Evolutionary conservation across 1,140 invertebrate species (phyloP), one percentile per base, ranked within the genome.

Genomic region (Pectinophora gossypiella): DNA sequence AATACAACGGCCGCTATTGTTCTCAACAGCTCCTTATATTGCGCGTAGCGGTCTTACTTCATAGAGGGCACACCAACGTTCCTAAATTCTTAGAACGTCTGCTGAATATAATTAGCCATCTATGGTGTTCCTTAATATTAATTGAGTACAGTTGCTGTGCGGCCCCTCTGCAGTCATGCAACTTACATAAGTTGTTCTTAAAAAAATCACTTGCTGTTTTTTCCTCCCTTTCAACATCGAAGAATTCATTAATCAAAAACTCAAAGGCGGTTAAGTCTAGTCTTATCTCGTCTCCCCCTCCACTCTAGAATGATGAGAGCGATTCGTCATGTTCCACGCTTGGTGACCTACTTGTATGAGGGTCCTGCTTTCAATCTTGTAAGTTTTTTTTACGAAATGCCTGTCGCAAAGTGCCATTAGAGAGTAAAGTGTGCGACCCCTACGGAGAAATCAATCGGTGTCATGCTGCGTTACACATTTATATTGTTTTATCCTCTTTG

Each of bases 11-110:
- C 15, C 47, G 47, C 81, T 64, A 85, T 82, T 85, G 78, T 82
- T 81, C 48, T 48, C 46, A 59, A 56, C 48, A 58, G 61, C 66
- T 76, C 76, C 76, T 72, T 82, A 82, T 82, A 80, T 72, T 74
- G 73, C 72, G 48, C 49, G 58, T 77, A 81, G 77, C 78, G 78
- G 78, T 72, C 35, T 54, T 53, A 72, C 75, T 76, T 80, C 71
- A 76, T 72, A 76, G 63, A 62, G 63, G 59, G 55, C 61, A 54
- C 48, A 56, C 56, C 44, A 64, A 5, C 16, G 27, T 58, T 68
- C 63, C 75, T 65, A 69, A 84, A 81, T 85, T 82, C 78, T 79
- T 43, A 63, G 75, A 85, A 85, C 68, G 73, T 68, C 67, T 70
- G 53, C 55, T 71, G 72, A 66, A 74, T 84, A 62, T 64, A 64